Conservation (phyloP, 2,888 invertebrate species). For the Anthophora plumipes region DNA sequence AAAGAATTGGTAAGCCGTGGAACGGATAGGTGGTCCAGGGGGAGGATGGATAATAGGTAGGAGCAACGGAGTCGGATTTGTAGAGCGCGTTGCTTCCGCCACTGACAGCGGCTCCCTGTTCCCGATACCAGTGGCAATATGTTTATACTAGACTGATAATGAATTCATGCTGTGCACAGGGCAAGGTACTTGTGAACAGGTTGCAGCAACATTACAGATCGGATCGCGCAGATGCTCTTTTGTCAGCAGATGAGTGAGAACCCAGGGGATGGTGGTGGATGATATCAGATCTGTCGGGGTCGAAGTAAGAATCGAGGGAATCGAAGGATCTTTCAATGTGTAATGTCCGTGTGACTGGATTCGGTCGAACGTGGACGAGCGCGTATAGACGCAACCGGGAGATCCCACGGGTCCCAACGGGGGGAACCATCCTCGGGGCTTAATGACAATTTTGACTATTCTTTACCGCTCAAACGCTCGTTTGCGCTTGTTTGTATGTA, state of each 20-base stretch:
- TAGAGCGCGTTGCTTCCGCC: conserved; percentile 54
- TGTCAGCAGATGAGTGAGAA: conserved; percentile 78
- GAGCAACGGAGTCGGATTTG: conserved; percentile 44
- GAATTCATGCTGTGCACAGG: conserved; percentile 80
- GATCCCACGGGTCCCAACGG: conserved; percentile 79
- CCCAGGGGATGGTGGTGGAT: conserved; percentile 72
- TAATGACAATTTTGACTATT: conserved; percentile 80
- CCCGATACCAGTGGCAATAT: conserved; percentile 78
- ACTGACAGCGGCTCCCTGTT: conserved; percentile 65
- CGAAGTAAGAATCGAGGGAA: conserved; percentile 73
- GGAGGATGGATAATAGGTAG: conserved; percentile 52
- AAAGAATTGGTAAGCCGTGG: conserved; percentile 55
- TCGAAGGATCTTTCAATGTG: conserved; percentile 45
- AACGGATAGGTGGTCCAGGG: conserved; percentile 42
- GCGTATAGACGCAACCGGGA: conserved; percentile 65
- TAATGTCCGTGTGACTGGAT: conserved; percentile 12
- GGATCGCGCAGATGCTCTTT: conserved; percentile 82
- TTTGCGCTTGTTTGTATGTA: conserved; percentile 82
- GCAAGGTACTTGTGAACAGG: conserved; percentile 80
- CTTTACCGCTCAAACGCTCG: conserved; percentile 83
- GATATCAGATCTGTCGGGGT: conserved; percentile 72
- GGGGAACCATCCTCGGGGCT: conserved; percentile 69
- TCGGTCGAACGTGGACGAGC: conserved; percentile 30
- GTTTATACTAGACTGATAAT: conserved; percentile 84
- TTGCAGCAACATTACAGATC: conserved; percentile 77